Percentiles rank a stretch among this genome's conserved stretches.
Evolutionary conservation across 2,797 vertebrate genomes (phyloP).

Genomic region (Phoebastria nigripes): DNA sequence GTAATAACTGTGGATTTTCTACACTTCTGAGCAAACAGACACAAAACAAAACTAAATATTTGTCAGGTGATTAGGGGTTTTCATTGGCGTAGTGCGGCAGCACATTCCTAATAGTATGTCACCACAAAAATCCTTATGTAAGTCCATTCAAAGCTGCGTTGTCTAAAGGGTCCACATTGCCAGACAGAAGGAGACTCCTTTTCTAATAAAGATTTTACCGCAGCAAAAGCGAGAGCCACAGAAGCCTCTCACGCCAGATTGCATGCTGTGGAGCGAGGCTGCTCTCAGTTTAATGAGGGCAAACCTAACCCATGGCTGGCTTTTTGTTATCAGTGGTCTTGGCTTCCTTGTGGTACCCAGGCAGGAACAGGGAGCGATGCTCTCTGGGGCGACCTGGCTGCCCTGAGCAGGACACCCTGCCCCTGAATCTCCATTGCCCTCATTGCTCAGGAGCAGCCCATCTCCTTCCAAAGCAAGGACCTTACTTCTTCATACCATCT

Average conservation of each 20-base stretch:
- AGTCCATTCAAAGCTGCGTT: neutral
- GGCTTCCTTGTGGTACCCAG: rapidly evolving
- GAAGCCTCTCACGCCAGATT: neutral
- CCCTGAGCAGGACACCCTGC: neutral
- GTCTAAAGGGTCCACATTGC: neutral
- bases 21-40: neutral
- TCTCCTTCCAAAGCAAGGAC: neutral
- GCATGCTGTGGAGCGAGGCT: neutral
- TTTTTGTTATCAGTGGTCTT: neutral
- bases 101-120: neutral
- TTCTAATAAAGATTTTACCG: neutral
- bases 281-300: neutral
- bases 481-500: neutral
- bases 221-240: neutral
- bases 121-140: neutral
- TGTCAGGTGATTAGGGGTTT: neutral
- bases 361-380: neutral
- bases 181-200: neutral
- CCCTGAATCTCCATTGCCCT: neutral
- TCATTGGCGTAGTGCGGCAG: neutral
- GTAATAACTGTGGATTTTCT: neutral
- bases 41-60: neutral
- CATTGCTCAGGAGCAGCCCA: neutral
- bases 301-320: neutral
- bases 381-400: neutral